Conservation (phyloP, 2,888 invertebrate species). For the Anorthoa munda region DNA sequence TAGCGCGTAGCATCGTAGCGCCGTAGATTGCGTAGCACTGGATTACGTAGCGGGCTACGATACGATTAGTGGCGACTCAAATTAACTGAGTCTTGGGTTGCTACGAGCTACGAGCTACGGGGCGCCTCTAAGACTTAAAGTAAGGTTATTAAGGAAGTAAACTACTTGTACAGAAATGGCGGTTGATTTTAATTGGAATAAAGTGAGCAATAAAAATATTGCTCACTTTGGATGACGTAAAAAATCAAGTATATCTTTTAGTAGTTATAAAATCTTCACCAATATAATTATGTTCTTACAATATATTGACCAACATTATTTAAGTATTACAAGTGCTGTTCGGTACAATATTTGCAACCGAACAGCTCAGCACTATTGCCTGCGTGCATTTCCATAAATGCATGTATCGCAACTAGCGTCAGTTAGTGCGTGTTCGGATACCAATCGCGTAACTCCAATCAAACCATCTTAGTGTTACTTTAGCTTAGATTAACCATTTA, state of each 20-base stretch:
- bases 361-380: too few relatives aligned
- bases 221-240: background rate
- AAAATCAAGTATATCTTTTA: background rate
- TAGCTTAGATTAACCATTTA: too few relatives aligned
- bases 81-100: constrained; percentile 30
- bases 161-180: background rate
- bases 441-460: too few relatives aligned
- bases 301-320: too few relatives aligned
- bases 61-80: constrained; percentile 34
- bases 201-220: too few relatives aligned
- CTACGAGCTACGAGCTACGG: background rate
- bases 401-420: too few relatives aligned
- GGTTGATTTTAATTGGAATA: background rate
- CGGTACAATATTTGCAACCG: too few relatives aligned
- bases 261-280: background rate
- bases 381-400: too few relatives aligned
- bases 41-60: constrained; percentile 40
- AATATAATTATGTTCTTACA: background rate
- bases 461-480: too few relatives aligned
- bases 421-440: too few relatives aligned
- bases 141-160: background rate
- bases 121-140: constrained; percentile 1
- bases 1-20: constrained; percentile 34
- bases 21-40: constrained; percentile 30
- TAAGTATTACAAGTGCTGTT: too few relatives aligned